These are phyloP conservation scores for Mormoops blainvillei DNA, from an alignment of 2,113 vertebrate species.

Conservation along the genomic window DNA sequence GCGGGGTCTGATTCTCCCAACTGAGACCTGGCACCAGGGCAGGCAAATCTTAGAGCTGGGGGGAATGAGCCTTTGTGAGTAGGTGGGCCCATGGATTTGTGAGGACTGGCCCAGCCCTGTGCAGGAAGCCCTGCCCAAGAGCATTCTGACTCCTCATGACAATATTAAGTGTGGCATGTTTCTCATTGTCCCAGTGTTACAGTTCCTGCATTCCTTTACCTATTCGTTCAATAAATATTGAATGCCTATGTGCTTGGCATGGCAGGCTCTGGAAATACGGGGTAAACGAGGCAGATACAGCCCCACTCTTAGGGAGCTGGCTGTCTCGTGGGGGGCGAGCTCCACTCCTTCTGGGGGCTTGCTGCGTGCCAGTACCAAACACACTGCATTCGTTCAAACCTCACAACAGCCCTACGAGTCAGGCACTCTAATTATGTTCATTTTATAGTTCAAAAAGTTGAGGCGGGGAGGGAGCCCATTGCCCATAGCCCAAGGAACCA, in stretches of 20 bases:
- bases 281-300: conserved; percentile 22
- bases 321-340: neutral
- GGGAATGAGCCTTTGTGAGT: conserved; percentile 2
- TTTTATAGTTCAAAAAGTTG: neutral
- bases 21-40: neutral
- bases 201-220: conserved; percentile 26
- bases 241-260: neutral
- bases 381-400: neutral
- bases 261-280: neutral
- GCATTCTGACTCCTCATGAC: conserved; percentile 4
- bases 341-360: neutral
- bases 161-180: neutral
- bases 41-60: neutral
- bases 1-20: conserved; percentile 5
- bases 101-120: neutral
- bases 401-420: neutral
- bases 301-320: neutral
- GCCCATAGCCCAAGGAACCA: neutral
- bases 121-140: neutral
- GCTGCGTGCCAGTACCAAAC: neutral
- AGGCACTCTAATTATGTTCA: neutral
- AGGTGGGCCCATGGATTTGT: neutral
- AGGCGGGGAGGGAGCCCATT: neutral
- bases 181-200: neutral
- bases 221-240: conserved; percentile 44